Evolutionary conservation across 2,113 vertebrate genomes (phyloP).

Genomic region (Vulpes lagopus): DNA sequence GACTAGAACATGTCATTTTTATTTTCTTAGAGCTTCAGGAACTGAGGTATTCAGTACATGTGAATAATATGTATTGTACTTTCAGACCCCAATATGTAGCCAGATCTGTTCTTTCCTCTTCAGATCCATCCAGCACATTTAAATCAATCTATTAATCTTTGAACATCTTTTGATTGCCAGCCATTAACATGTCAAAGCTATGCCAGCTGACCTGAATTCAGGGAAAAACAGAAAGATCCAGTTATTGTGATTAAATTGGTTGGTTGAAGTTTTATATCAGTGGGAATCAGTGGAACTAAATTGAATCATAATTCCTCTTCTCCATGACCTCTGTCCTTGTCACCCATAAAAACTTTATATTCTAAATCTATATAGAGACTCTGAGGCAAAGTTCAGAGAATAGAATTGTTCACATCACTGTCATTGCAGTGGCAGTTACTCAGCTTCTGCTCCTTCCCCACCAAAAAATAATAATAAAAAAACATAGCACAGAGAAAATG

Average conservation of each 20-base stretch:
- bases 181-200: slow-evolving; percentile 45
- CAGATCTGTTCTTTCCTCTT: neutral
- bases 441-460: neutral
- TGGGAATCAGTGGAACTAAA: slow-evolving; percentile 41
- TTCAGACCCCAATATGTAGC: neutral
- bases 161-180: neutral
- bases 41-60: neutral
- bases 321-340: slow-evolving; percentile 36
- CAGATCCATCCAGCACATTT: neutral
- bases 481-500: slow-evolving; percentile 25
- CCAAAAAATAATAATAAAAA: neutral
- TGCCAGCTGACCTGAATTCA: neutral
- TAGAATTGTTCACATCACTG: neutral
- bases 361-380: slow-evolving; percentile 47
- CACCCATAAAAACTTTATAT: slow-evolving; percentile 54
- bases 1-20: neutral
- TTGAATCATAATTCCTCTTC: slow-evolving; percentile 41
- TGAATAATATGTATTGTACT: neutral
- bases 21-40: neutral
- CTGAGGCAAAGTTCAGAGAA: slow-evolving; percentile 20
- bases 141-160: slow-evolving; percentile 24
- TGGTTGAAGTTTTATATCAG: slow-evolving; percentile 5
- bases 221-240: slow-evolving; percentile 49
- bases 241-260: slow-evolving; percentile 15
- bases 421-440: neutral